These are phyloP conservation scores for Pongo abelii DNA, from an alignment of 2,113 vertebrate species.

Conservation along the genomic window DNA sequence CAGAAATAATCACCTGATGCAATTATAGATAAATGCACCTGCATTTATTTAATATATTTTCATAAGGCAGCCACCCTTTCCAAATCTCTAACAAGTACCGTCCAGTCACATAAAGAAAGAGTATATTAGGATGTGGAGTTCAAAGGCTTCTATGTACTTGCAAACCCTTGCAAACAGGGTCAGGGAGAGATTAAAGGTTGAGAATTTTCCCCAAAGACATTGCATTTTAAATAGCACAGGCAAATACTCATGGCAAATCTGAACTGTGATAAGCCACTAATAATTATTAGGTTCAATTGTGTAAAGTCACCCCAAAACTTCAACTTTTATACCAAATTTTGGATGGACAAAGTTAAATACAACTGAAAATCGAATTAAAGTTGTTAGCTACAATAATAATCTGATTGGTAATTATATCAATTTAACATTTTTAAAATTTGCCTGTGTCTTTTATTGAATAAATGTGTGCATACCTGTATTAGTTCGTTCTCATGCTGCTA, in stretches of 20 bases:
- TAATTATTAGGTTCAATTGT: neutral
- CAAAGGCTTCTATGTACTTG: neutral
- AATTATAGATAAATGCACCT: neutral
- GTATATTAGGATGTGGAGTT: neutral
- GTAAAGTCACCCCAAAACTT: neutral
- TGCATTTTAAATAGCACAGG: slow-evolving; percentile 2
- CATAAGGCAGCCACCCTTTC: neutral
- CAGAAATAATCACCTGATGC: neutral
- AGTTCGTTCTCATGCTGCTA: too few relatives aligned
- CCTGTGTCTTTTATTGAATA: neutral
- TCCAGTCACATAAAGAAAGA: neutral
- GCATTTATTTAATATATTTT: neutral
- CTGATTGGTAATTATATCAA: neutral
- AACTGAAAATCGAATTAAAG: neutral
- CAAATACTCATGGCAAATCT: neutral
- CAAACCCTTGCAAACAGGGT: neutral
- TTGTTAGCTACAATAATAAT: neutral
- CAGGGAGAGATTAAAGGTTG: neutral
- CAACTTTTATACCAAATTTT: neutral
- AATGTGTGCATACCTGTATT: too few relatives aligned
- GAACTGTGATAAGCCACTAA: neutral
- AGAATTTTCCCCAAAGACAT: neutral
- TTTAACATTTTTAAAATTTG: neutral
- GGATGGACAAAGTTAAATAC: neutral
- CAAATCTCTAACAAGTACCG: neutral